Conservation (phyloP, 2,113 vertebrate species). For the Apistogramma diplotaenia region DNA sequence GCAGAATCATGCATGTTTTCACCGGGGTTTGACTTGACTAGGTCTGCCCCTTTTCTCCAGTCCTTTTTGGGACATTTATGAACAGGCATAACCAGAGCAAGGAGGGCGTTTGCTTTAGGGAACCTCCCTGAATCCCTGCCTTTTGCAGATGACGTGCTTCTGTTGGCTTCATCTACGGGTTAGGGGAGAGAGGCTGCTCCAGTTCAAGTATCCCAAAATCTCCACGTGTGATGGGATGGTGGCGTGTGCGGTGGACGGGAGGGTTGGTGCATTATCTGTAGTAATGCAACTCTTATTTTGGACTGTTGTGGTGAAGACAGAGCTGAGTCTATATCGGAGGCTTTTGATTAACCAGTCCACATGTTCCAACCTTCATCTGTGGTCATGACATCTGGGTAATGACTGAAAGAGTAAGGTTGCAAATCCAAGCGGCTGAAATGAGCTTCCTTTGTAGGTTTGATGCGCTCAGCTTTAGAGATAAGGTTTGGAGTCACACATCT, state of each 20-base stretch:
- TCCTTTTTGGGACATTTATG: neutral
- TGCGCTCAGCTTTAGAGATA: neutral
- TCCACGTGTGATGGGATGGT: neutral
- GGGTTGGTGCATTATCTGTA: too few relatives aligned
- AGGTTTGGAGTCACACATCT: too few relatives aligned
- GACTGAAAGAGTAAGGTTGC: neutral
- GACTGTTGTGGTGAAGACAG: neutral
- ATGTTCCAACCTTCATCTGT: neutral
- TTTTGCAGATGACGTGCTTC: neutral
- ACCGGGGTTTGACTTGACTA: neutral
- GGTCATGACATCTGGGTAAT: neutral
- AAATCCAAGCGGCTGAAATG: neutral
- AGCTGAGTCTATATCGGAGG: fast-evolving
- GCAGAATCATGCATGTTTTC: neutral
- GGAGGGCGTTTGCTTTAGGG: neutral
- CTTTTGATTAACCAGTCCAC: neutral
- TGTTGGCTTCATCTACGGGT: neutral
- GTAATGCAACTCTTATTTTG: too few relatives aligned
- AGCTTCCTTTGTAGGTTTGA: neutral
- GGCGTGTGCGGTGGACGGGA: neutral
- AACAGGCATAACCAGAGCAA: neutral
- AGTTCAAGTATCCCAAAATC: neutral
- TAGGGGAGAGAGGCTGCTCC: neutral
- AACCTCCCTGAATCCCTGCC: neutral
- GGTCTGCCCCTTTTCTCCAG: neutral